These are phyloP conservation scores for Sebastes schlegelii DNA, from an alignment of 2,113 vertebrate species.

Conservation along the genomic window DNA sequence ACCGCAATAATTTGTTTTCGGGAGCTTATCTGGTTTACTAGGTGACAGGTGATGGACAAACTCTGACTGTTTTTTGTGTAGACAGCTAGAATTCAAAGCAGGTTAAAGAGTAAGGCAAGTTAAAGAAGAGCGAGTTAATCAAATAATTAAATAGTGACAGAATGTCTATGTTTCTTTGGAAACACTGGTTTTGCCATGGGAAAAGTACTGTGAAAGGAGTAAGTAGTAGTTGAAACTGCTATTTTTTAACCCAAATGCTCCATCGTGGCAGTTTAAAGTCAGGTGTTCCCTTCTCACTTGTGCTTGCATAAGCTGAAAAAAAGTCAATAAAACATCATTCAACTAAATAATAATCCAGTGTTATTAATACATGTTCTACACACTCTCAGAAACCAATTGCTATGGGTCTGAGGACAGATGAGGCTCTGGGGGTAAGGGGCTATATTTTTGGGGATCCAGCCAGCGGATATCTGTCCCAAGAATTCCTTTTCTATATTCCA, in stretches of 20 bases:
- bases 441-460: too few species aligned
- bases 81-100: background rate
- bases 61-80: background rate
- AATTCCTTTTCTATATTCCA: too few species aligned
- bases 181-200: background rate
- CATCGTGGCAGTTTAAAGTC: background rate
- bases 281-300: background rate
- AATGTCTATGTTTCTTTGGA: background rate
- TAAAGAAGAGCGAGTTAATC: background rate
- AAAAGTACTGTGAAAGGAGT: background rate
- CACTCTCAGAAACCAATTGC: too few species aligned
- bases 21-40: background rate
- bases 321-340: background rate
- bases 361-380: background rate
- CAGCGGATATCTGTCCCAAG: too few species aligned
- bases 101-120: background rate
- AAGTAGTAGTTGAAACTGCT: background rate
- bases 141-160: background rate
- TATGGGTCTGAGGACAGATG: too few species aligned
- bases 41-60: background rate
- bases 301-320: background rate
- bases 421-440: too few species aligned
- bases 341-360: background rate
- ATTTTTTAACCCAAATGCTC: background rate
- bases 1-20: background rate